Evolutionary conservation across 2,888 invertebrate genomes (phyloP), one percentile per base, ranked within the genome.

Genomic region (Tortricodes alternella): DNA sequence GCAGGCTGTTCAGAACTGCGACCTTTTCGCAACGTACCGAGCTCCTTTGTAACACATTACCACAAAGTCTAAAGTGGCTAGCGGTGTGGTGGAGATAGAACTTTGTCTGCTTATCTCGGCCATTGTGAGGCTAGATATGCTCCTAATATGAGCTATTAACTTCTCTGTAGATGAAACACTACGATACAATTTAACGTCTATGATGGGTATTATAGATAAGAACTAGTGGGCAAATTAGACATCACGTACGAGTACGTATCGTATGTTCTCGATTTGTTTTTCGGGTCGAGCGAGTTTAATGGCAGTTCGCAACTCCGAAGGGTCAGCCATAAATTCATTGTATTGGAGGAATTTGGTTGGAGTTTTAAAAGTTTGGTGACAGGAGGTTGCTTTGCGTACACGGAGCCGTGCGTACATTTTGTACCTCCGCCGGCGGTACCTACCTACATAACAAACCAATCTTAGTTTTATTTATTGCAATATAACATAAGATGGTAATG

Each of bases 141-240:
- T 64, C 56, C 61, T 73, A 72, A 74, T 75, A 76, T 73, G 75
- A 76, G 75, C 77, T 76, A 80, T 80, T 76, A 76, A 75, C 71
- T 70, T 64, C 67, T 69, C 66, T 60, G 61, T 46, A 67, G 73
- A 73, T 71, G 67, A 66, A 73, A 71, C 68, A 70, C 53, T 66
- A 58, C 64, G 79, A 80, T 80, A 81, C 58, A 58, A 65, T 71
- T 67, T 78, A 75, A 80, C 73, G 70, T 71, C 43, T 64, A 65
- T 74, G 82, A 83, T 83, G 76, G 79, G 80, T 59, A 65, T 63
- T 60, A 58, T 62, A 61, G 83, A 83, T 81, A 79, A 34, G 41
- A 24, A 77, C 74, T 74, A 78, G 70, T 73, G 65, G 37, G 38
- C 16, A 44, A 55, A 56, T 56, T 56, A 50, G 44, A 50, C 29